A percentile compares a stretch with the other conserved stretches of the same genome.
These are phyloP conservation scores for Gymnarchus niloticus DNA, from an alignment of 2,113 vertebrate species.

Conservation along the genomic window DNA sequence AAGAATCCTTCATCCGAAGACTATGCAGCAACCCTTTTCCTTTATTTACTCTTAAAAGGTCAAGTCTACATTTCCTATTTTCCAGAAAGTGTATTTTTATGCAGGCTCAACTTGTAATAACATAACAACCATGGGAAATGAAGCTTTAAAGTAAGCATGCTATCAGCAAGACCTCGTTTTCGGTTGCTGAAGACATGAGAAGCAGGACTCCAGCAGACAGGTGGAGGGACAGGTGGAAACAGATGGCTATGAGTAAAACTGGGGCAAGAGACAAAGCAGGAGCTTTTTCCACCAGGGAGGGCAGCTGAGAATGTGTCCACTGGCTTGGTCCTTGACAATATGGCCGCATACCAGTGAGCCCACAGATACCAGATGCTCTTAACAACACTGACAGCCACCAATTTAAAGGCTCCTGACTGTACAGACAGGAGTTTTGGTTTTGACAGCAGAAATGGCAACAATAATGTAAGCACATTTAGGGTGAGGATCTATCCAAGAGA, in stretches of 20 bases:
- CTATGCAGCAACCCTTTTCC: neutral
- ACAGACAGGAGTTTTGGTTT: no score
- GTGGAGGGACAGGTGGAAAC: slow-evolving; percentile 24
- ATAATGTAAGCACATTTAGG: neutral
- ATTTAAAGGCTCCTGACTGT: neutral
- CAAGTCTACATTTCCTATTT: neutral
- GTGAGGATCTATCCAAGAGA: neutral
- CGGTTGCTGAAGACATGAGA: neutral
- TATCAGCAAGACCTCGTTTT: neutral
- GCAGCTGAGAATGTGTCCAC: slow-evolving; percentile 10
- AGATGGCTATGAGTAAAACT: slow-evolving; percentile 8
- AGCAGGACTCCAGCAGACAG: neutral
- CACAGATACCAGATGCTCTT: neutral
- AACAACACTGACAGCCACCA: neutral
- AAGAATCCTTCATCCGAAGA: neutral
- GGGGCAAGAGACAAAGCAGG: neutral
- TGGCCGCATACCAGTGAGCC: neutral
- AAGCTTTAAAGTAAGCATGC: slow-evolving; percentile 1
- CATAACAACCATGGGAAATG: neutral
- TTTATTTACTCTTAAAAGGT: neutral
- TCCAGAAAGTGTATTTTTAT: neutral
- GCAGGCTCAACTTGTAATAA: neutral
- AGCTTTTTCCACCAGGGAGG: neutral
- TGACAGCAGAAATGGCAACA: neutral
- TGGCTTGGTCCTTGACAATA: neutral